Evolutionary conservation across 1,140 invertebrate genomes (phyloP), one percentile per base, ranked within the genome.

Genomic region (Geopemphigus sp.): DNA sequence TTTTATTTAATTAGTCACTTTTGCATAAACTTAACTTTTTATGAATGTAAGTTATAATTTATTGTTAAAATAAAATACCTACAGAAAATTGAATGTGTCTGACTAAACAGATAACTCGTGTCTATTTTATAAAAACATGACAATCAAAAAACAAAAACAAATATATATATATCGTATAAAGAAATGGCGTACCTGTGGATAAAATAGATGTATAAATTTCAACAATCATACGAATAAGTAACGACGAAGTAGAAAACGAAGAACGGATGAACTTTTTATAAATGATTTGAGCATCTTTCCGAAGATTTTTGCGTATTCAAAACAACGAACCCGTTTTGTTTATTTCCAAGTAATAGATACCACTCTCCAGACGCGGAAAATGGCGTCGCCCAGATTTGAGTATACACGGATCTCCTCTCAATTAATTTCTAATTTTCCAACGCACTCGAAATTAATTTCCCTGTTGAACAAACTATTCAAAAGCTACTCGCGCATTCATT

Each of bases 301-400:
- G 14, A 47, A 17, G 22, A 68, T 68, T 68, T 66, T 50, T 68
- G 66, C 24, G 39, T 68, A 68, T 68, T 68, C 45, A 68, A 68
- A 72, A 72, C 57, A 61, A 78, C 74, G 22, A 78, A 78, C 74
- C 74, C 74, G 39, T 61, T 73, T 73, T 57, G 73, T 76, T 76
- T 73, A 73, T 39, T 50, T 61, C 74, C 54, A 24, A 78, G 74
- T 56, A 63, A 78, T 63, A 61, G 74, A 78, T 63, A 78, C 39
- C 74, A 32, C 57, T 61, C 39, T 78, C 57, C 74, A 32, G 74
- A 15, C 57, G 56, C 74, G 74, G 72, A 63, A 78, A 78, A 78
- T 78, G 74, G 74, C 56, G 74, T 78, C 74, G 32, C 54, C 57
- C 39, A 63, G 39, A 78, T 78, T 78, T 61, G 39, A 78, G 39